phyloP scores from a whole-genome alignment of 2,113 vertebrate species.

The Cyanoramphus novaezelandiae region DNA sequence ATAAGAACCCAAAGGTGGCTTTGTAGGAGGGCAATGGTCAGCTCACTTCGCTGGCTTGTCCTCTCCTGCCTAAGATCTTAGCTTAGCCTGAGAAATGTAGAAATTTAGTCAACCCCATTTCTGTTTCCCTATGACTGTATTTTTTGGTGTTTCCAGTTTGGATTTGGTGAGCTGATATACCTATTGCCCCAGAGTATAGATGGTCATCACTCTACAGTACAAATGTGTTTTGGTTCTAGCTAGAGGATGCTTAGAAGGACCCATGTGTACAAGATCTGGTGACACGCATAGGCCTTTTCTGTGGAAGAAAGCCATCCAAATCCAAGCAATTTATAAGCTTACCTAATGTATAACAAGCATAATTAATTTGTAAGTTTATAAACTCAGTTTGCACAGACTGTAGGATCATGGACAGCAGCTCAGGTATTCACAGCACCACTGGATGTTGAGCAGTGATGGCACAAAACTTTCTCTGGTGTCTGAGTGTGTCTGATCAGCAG shows the following conservation, averaged over 20 bases:
- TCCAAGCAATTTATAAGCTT: background rate
- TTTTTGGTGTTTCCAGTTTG: background rate
- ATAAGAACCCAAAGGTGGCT: background rate
- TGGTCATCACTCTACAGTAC: background rate
- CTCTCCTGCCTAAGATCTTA: background rate
- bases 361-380: background rate
- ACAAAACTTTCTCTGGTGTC: background rate
- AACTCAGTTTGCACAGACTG: background rate
- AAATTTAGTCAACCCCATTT: background rate
- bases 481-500: background rate
- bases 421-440: background rate
- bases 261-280: background rate
- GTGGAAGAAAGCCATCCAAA: background rate
- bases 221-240: background rate
- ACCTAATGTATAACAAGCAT: background rate
- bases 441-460: background rate
- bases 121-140: background rate
- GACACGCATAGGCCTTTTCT: background rate
- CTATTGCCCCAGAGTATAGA: background rate
- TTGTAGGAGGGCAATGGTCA: background rate
- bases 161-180: background rate
- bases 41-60: background rate
- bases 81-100: background rate
- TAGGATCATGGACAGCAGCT: rapidly evolving
- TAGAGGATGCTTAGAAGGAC: background rate